Percentiles rank a stretch among this genome's conserved stretches.
Conservation (phyloP, 1,140 invertebrate genomes). For the Probaryconus sp. region DNA sequence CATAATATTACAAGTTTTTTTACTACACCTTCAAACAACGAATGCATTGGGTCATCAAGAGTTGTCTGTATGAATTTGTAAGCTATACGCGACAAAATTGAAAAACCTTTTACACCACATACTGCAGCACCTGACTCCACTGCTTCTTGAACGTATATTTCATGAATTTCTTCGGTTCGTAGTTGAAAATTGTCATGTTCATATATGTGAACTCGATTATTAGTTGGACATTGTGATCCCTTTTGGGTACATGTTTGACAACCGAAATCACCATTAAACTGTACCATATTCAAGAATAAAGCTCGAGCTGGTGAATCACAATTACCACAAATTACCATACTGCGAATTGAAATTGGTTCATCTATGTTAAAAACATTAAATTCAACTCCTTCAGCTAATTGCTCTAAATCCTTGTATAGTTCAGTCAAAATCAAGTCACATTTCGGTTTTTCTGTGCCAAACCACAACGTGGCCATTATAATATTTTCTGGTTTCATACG, state of each 20-base stretch:
- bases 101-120: slow-evolving; percentile 23
- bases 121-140: not conserved
- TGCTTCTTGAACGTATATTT: not conserved
- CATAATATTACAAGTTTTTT: slow-evolving; percentile 21
- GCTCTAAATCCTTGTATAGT: slow-evolving; percentile 7
- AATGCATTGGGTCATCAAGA: slow-evolving; percentile 29
- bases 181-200: not conserved
- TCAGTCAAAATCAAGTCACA: slow-evolving; percentile 2
- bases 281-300: slow-evolving; percentile 25
- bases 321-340: slow-evolving; percentile 19
- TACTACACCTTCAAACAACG: slow-evolving; percentile 20
- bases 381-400: not conserved
- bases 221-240: not conserved
- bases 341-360: slow-evolving; percentile 16
- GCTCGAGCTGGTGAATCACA: slow-evolving; percentile 38
- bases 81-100: not conserved
- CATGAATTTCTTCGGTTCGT: not conserved
- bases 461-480: not conserved
- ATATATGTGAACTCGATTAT: not conserved
- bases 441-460: not conserved
- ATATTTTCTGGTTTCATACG: not conserved
- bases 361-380: not conserved
- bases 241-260: not conserved
- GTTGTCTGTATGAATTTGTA: slow-evolving; percentile 5
- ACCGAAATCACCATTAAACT: slow-evolving; percentile 10